Percentiles rank a stretch among this genome's conserved stretches.
phyloP scores from a whole-genome alignment of 2,888 invertebrate species.

The Polyommatus icarus region DNA sequence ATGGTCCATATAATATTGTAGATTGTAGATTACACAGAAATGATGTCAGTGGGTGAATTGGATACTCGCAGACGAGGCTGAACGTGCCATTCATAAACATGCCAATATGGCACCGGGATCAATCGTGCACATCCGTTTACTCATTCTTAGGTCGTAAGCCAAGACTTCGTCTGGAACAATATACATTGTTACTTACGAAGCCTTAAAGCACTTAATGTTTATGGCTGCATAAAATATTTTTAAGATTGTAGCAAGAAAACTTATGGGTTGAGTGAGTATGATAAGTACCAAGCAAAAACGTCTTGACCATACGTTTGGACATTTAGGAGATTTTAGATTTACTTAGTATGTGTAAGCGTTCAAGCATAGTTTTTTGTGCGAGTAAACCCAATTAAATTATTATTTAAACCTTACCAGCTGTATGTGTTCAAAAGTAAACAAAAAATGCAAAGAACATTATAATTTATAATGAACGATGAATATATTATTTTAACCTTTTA shows the following conservation, averaged over 20 bases:
- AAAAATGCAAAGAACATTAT: not conserved
- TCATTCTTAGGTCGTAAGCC: constrained; percentile 50
- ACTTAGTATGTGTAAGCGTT: not conserved
- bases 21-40: constrained; percentile 23
- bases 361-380: not conserved
- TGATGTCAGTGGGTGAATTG: constrained; percentile 40
- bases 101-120: constrained; percentile 64
- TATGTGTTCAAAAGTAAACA: not conserved
- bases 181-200: constrained; percentile 41
- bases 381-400: not conserved
- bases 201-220: constrained; percentile 14
- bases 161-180: constrained; percentile 54
- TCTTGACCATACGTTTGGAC: not conserved
- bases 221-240: not conserved
- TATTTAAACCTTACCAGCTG: too few relatives aligned
- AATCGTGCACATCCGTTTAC: constrained; percentile 67
- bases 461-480: too few relatives aligned
- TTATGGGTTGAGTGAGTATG: not conserved
- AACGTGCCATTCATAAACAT: constrained; percentile 64
- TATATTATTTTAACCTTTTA: not conserved
- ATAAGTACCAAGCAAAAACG: not conserved
- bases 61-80: constrained; percentile 42
- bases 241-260: not conserved
- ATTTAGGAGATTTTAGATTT: not conserved
- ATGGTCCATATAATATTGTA: constrained; percentile 11